A percentile compares a stretch with the other conserved stretches of the same genome.
Conservation (phyloP, 2,888 invertebrate genomes). For the Trachelus troglodyta region DNA sequence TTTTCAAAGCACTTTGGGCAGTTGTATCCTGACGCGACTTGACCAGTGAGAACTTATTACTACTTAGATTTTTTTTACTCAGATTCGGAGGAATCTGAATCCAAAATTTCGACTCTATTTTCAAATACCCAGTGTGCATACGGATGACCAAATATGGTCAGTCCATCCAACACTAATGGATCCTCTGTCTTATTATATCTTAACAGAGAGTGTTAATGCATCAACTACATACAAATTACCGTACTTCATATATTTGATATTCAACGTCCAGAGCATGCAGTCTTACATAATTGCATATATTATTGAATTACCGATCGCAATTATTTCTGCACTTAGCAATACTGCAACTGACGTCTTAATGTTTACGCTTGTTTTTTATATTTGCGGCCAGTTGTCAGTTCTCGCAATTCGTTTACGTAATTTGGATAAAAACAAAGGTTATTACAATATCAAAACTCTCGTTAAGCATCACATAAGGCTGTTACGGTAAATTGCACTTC, state of each 20-base stretch:
- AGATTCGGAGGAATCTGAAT: no score
- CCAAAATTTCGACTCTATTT: no score
- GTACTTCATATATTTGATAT: neutral
- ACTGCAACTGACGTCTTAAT: neutral
- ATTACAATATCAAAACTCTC: neutral
- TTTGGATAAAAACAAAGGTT: neutral
- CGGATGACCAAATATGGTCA: neutral
- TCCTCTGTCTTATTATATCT: neutral
- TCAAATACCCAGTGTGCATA: no score
- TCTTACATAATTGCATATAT: neutral
- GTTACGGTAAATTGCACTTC: neutral
- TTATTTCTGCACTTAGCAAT: neutral
- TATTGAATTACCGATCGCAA: neutral
- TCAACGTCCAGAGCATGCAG: neutral
- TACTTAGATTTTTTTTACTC: no score
- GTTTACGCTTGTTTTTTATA: neutral
- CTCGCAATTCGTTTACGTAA: neutral
- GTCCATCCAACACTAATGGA: neutral
- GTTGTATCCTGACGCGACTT: no score
- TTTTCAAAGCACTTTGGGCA: no score
- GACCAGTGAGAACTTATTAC: no score
- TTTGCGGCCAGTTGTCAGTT: neutral
- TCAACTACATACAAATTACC: neutral
- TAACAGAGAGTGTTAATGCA: neutral
- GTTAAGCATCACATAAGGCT: neutral